Evolutionary conservation across 2,888 invertebrate genomes (phyloP), one percentile per base, ranked within the genome.

Genomic region (Dicyrtomina minuta): DNA sequence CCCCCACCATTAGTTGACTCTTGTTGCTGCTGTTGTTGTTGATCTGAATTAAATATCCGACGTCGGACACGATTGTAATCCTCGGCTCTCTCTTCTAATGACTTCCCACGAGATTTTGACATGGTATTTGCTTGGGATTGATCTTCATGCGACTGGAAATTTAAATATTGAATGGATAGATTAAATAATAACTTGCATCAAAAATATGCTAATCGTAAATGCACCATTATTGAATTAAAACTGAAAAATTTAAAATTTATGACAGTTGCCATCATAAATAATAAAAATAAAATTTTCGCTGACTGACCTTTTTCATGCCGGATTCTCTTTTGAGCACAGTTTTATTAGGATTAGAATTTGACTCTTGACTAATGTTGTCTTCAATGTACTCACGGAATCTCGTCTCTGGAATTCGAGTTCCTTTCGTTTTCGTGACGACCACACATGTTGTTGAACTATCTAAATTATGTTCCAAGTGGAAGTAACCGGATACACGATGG

Each of bases 401-500:
- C 55, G 87, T 85, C 79, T 90, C 88, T n/a, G 89, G 89, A 78
- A 88, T 84, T 79, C 88, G 82, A 73, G 87, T 89, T 79, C 84
- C 85, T 77, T 86, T 86, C 61, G 90, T 92, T 80, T 92, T 91
- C 77, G 83, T 84, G 73, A 93, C 92, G 0, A 92, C 91, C 66
- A 94, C 88, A 66, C 87, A 87, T 17, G 88, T 86, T 22, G 71
- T 64, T 41, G 70, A 61, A 73, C 89, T 87, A 83, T 96, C 96
- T 24, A 96, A 89, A 80, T 94, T 93, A 82, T 97, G 96, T 67
- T 93, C 92, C 86, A 97, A 89, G 68, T 95, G 94, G 84, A 96
- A 96, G 80, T 92, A 92, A 20, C 94, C 90, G 0, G 96, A 94
- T 72, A 93, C 91, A 41, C 96, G 89, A 82, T 97, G 97, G 1